These are phyloP conservation scores for Wasmannia auropunctata DNA, from an alignment of 1,140 invertebrate genomes.

Conservation along the genomic window DNA sequence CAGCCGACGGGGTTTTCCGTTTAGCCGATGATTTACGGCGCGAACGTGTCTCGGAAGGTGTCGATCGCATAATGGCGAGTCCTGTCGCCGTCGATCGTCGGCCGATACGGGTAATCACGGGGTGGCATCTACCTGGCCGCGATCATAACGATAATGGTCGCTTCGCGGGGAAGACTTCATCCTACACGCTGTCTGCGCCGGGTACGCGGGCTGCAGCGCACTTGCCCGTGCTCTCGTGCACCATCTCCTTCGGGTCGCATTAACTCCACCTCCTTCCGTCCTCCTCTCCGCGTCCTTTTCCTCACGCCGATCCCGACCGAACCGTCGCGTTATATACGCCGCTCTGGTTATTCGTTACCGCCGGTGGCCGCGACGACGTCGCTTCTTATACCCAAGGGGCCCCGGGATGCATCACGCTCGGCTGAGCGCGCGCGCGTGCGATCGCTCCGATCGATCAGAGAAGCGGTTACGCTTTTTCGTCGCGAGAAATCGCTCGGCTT, in stretches of 20 bases:
- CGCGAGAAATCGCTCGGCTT: background rate
- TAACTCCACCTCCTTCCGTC: conserved; percentile 1
- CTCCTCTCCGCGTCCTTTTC: background rate
- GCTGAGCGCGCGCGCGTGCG: conserved; percentile 40
- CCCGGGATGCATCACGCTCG: conserved; percentile 30
- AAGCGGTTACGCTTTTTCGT: conserved; percentile 20
- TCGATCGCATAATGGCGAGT: conserved; percentile 82
- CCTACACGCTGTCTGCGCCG: conserved; percentile 65
- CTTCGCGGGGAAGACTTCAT: conserved; percentile 81
- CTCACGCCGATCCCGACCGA: conserved; percentile 8
- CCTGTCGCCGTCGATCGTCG: conserved; percentile 82
- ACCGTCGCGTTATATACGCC: conserved; percentile 51
- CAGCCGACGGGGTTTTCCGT: conserved; percentile 78
- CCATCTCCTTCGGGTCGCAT: conserved; percentile 46
- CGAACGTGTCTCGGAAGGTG: conserved; percentile 81
- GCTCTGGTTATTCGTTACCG: conserved; percentile 49
- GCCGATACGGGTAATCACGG: conserved; percentile 82
- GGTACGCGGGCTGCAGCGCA: conserved; percentile 55
- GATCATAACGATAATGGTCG: conserved; percentile 82
- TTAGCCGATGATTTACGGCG: conserved; percentile 80
- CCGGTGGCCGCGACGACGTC: background rate
- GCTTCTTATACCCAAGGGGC: background rate
- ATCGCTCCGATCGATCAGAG: conserved; percentile 19
- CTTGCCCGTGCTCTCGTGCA: conserved; percentile 33
- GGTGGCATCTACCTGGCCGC: conserved; percentile 80